A percentile compares a stretch with the other conserved stretches of the same genome.
Conservation (phyloP, 2,888 invertebrate species). For the Drosophila villosipedis region DNA sequence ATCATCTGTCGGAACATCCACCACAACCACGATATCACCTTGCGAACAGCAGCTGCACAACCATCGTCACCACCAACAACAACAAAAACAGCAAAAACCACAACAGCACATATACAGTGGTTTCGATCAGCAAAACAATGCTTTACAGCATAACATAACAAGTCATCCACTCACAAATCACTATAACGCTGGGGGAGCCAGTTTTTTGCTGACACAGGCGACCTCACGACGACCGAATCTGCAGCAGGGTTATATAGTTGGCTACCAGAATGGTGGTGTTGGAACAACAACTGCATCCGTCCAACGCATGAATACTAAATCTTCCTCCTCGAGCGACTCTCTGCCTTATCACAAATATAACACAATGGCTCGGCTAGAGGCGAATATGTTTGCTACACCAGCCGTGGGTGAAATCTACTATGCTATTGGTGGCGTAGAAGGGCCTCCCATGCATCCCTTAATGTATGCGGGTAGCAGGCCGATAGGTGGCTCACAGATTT, state of each 20-base stretch:
- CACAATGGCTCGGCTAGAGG: conserved; percentile 81
- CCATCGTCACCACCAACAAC: conserved; percentile 52
- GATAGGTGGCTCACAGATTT: conserved; percentile 83
- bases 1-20: conserved; percentile 64
- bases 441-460: conserved; percentile 69
- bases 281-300: conserved; percentile 32
- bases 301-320: conserved; percentile 83
- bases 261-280: conserved; percentile 60
- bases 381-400: conserved; percentile 66
- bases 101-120: conserved; percentile 51
- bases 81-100: conserved; percentile 42
- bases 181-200: conserved; percentile 48
- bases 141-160: conserved; percentile 21
- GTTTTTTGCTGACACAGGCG: conserved; percentile 59
- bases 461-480: conserved; percentile 83
- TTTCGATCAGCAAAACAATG: conserved; percentile 48
- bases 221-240: conserved; percentile 44
- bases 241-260: conserved; percentile 59
- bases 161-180: conserved; percentile 57
- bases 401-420: conserved; percentile 70
- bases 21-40: conserved; percentile 60
- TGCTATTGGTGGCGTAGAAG: conserved; percentile 52
- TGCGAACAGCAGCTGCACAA: conserved; percentile 61
- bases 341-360: conserved; percentile 83
- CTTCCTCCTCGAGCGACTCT: conserved; percentile 85